Conservation (phyloP, 1,140 invertebrate genomes). For the Galleria mellonella region DNA sequence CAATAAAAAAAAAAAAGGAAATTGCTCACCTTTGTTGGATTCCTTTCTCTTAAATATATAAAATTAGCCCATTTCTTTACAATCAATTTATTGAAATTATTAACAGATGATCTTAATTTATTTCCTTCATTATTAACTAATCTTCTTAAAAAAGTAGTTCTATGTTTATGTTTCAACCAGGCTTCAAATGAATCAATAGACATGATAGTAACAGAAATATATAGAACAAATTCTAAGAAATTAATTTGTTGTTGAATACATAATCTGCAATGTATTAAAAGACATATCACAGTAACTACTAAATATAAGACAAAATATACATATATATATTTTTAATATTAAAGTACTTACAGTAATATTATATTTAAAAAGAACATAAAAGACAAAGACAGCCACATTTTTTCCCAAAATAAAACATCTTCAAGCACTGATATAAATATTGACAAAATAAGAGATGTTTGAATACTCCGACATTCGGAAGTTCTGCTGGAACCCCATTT, state of each 20-base stretch:
- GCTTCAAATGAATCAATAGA: conserved; percentile 51
- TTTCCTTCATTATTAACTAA: conserved; percentile 32
- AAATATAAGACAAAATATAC: no score
- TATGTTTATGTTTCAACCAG: conserved; percentile 64
- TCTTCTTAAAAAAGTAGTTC: conserved; percentile 50
- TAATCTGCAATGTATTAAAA: conserved; percentile 36
- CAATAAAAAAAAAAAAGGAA: background rate
- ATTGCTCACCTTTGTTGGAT: conserved; percentile 58
- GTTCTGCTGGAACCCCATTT: conserved; percentile 23
- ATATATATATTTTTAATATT: no score
- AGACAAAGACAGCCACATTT: conserved; percentile 53
- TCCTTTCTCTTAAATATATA: conserved; percentile 45
- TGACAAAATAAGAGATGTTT: conserved; percentile 23
- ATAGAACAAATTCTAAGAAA: conserved; percentile 40
- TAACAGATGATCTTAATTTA: conserved; percentile 24
- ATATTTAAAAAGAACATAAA: conserved; percentile 47
- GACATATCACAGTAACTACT: no score
- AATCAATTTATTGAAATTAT: conserved; percentile 28
- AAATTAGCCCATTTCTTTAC: conserved; percentile 32
- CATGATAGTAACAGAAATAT: conserved; percentile 27
- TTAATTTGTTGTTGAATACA: conserved; percentile 43
- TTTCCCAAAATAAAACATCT: conserved; percentile 62
- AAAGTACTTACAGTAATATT: conserved; percentile 48
- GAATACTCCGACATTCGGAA: conserved; percentile 15
- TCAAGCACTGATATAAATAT: conserved; percentile 38